Evolutionary conservation across 92 coral and sea anemone species (phyloP).

Genomic region (Porites lobata): DNA sequence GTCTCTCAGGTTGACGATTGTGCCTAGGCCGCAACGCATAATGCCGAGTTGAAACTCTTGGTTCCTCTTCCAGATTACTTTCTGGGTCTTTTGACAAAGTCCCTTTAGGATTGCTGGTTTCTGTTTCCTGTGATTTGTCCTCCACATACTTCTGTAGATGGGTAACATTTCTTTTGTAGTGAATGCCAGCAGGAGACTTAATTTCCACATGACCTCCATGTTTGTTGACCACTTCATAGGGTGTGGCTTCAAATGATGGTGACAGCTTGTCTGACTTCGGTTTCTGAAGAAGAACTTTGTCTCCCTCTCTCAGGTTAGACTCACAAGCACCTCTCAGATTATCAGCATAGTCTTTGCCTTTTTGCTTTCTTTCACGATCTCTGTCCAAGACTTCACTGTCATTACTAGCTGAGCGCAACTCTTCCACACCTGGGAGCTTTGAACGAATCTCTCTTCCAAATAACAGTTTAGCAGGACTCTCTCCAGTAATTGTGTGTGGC

Average conservation of each 20-base stretch:
- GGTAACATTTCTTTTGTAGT: not conserved
- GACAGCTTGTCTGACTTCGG: slow-evolving; percentile 16
- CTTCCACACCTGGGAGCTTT: not conserved
- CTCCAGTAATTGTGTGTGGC: slow-evolving; percentile 42
- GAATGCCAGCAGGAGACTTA: not conserved
- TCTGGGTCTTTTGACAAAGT: not conserved
- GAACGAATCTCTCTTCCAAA: slow-evolving; percentile 39
- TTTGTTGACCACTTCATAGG: slow-evolving; percentile 16
- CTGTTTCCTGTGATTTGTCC: not conserved
- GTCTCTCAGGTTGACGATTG: slow-evolving; percentile 1
- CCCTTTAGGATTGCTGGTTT: not conserved
- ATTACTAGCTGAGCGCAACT: not conserved
- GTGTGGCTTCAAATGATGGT: slow-evolving; percentile 16
- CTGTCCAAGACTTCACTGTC: slow-evolving; percentile 23
- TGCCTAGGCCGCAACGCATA: not conserved
- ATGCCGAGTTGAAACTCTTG: not conserved
- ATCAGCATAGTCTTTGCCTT: slow-evolving; percentile 42
- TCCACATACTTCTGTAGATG: not conserved
- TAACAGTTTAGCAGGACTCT: slow-evolving; percentile 15
- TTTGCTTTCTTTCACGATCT: slow-evolving; percentile 27
- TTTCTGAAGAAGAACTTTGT: slow-evolving; percentile 31
- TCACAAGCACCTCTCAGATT: slow-evolving; percentile 9
- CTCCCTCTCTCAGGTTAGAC: slow-evolving; percentile 15
- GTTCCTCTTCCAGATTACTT: not conserved
- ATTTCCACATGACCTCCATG: slow-evolving; percentile 2